Percentiles rank a stretch among this genome's conserved stretches.
Evolutionary conservation across 2,888 invertebrate species (phyloP).

Genomic region (Tethea ocularis): DNA sequence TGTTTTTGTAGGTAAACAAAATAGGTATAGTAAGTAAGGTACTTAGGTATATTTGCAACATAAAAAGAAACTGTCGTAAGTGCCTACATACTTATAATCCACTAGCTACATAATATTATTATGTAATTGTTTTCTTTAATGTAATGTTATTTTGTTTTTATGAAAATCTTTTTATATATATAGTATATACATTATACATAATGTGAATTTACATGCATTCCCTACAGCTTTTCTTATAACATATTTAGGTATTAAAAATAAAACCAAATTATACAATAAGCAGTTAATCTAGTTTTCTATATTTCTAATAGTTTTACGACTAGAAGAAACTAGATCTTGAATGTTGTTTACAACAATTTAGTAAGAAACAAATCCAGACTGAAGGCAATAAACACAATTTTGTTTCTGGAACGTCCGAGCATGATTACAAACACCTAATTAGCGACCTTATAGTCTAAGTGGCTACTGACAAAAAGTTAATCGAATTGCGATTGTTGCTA

Average conservation of each 20-base stretch:
- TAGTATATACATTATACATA: too few relatives aligned
- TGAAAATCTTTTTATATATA: too few relatives aligned
- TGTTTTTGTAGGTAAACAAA: too few relatives aligned
- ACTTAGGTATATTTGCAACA: too few relatives aligned
- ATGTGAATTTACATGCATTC: too few relatives aligned
- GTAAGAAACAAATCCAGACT: background rate
- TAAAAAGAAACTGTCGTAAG: too few relatives aligned
- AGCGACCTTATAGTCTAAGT: constrained; percentile 26
- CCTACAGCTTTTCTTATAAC: background rate
- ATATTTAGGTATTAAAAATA: background rate
- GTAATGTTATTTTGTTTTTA: too few relatives aligned
- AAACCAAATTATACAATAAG: background rate
- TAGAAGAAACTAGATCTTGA: background rate
- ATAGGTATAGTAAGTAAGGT: too few relatives aligned
- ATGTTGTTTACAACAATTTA: background rate
- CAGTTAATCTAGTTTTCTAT: background rate
- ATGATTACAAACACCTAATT: constrained; percentile 27
- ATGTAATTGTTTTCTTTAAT: too few relatives aligned
- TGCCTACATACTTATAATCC: too few relatives aligned
- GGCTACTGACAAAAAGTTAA: constrained; percentile 31
- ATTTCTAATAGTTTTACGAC: background rate
- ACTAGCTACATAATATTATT: too few relatives aligned
- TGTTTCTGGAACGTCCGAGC: background rate
- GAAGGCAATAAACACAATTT: background rate
- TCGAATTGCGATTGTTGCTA: constrained; percentile 26